Evolutionary conservation across 2,797 vertebrate genomes (phyloP).

Genomic region (Anguilla megastoma): DNA sequence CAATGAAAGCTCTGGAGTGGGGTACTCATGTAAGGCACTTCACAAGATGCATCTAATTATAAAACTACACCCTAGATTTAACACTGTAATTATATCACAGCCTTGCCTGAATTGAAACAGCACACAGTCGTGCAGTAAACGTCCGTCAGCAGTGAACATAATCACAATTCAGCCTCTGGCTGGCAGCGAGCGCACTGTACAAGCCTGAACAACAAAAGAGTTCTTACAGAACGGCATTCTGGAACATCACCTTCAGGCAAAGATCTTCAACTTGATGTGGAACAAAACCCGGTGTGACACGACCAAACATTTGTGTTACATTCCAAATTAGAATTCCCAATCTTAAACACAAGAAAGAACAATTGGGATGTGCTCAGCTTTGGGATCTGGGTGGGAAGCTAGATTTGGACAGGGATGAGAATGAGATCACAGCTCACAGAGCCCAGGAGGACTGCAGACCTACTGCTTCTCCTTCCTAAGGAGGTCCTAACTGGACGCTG

Average conservation of each 20-base stretch:
- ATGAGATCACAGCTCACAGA: background rate
- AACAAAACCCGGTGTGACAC: background rate
- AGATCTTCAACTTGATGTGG: background rate
- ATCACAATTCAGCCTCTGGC: conserved; percentile 5
- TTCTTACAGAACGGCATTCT: background rate
- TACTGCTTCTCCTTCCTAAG: background rate
- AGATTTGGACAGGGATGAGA: background rate
- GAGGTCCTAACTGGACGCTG: conserved; percentile 3
- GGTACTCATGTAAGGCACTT: background rate
- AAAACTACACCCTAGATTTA: background rate
- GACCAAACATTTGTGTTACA: background rate
- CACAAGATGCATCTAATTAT: background rate
- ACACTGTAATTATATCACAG: background rate
- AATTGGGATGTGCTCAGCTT: background rate
- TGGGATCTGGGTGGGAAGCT: background rate
- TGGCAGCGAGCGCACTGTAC: background rate
- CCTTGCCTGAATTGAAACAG: background rate
- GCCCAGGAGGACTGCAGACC: background rate
- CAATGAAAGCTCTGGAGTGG: background rate
- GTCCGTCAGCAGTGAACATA: background rate
- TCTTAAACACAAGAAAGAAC: background rate
- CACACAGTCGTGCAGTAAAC: background rate
- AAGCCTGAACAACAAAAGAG: background rate
- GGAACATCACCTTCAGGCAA: background rate
- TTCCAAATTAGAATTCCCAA: background rate